A percentile compares a stretch with the other conserved stretches of the same genome.
Conservation (phyloP, 1,140 invertebrate genomes). For the Pogonus chalceus region DNA sequence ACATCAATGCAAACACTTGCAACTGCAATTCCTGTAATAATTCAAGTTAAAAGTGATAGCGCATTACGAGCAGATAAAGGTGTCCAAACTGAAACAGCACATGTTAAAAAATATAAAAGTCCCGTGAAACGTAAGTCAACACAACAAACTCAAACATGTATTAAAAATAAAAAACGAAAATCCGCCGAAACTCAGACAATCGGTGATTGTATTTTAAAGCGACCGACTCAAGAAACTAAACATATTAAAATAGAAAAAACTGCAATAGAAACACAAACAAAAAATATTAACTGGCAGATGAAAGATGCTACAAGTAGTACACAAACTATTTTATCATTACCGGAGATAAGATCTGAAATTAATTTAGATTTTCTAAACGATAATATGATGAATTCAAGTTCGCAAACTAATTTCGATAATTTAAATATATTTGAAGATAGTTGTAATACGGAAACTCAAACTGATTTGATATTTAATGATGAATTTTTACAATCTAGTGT, state of each 20-base stretch:
- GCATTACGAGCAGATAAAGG: slow-evolving; percentile 18
- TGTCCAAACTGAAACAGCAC: slow-evolving; percentile 18
- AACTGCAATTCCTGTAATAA: neutral
- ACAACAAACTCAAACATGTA: slow-evolving; percentile 40
- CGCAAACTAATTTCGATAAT: slow-evolving; percentile 23
- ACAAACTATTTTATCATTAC: slow-evolving; percentile 19
- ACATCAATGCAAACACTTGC: neutral
- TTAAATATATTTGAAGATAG: slow-evolving; percentile 36
- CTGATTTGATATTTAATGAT: slow-evolving; percentile 37
- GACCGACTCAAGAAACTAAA: slow-evolving; percentile 13
- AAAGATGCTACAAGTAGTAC: slow-evolving; percentile 25
- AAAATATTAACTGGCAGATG: slow-evolving; percentile 26
- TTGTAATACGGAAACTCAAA: slow-evolving; percentile 48
- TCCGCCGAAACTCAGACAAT: slow-evolving; percentile 42
- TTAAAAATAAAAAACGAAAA: slow-evolving; percentile 27
- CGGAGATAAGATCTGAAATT: slow-evolving; percentile 16
- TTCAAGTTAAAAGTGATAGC: slow-evolving; percentile 9
- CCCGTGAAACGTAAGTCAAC: slow-evolving; percentile 31
- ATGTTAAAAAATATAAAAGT: slow-evolving; percentile 23
- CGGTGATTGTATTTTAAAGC: slow-evolving; percentile 24
- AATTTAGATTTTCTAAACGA: slow-evolving; percentile 17
- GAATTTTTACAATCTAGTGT: slow-evolving; percentile 19
- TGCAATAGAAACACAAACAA: slow-evolving; percentile 14
- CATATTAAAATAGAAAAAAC: neutral
- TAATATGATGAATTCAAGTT: slow-evolving; percentile 15